Percentiles rank a stretch among this genome's conserved stretches.
Conservation (phyloP, 23 tunicate species). For the Styela clava region DNA sequence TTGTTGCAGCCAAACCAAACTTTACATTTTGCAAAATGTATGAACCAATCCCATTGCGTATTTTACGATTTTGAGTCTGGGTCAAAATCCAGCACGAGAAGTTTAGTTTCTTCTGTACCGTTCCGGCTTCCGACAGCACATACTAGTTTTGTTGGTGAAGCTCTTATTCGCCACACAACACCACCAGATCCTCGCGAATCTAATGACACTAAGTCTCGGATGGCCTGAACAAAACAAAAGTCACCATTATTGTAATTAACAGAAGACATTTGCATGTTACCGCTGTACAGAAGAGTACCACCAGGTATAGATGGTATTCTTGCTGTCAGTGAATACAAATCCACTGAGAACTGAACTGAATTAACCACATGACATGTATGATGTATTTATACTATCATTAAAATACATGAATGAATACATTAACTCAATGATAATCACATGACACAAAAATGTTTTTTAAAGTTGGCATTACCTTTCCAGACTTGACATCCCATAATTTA, state of each 20-base stretch:
- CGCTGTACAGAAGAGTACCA: background rate
- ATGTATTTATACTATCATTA: too few species aligned
- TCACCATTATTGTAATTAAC: too few species aligned
- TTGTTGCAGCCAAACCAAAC: too few species aligned
- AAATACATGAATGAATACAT: too few species aligned
- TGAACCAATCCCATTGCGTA: too few species aligned
- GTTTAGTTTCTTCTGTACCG: conserved; percentile 97
- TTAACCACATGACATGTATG: too few species aligned
- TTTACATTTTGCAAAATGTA: too few species aligned
- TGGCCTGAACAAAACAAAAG: conserved; percentile 27
- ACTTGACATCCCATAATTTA: conserved; percentile 88
- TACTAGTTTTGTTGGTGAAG: conserved; percentile 93
- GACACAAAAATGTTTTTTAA: too few species aligned
- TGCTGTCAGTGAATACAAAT: too few species aligned
- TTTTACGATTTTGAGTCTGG: conserved; percentile 48
- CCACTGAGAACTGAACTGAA: too few species aligned
- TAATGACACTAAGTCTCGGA: conserved; percentile 86
- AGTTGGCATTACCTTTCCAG: conserved; percentile 82
- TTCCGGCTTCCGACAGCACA: conserved; percentile 97
- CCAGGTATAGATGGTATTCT: background rate
- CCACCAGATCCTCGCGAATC: conserved; percentile 98
- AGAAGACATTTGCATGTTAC: background rate
- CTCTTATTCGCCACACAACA: conserved; percentile 96
- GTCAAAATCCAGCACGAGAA: conserved; percentile 89
- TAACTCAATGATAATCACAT: too few species aligned